Conservation (phyloP, 2,113 vertebrate species). For the Muntiacus muntjak region DNA sequence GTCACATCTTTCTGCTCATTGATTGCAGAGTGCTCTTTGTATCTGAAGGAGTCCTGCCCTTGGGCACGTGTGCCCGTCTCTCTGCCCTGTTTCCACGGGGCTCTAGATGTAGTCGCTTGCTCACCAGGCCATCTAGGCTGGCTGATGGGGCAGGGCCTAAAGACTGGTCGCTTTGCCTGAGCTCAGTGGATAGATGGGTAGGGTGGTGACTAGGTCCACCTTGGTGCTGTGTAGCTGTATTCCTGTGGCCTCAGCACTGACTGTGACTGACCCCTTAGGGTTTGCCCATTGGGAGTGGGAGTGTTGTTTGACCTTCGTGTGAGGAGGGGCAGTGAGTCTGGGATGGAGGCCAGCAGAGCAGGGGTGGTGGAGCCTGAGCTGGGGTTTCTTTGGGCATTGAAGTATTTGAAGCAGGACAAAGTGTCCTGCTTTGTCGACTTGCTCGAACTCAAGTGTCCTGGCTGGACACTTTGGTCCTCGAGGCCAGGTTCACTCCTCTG, state of each 20-base stretch:
- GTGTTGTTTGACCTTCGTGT: background rate
- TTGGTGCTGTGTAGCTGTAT: background rate
- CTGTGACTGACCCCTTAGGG: too few species aligned
- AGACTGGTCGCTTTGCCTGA: background rate
- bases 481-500: background rate
- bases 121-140: background rate
- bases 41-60: background rate
- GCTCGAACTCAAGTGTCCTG: rapidly evolving
- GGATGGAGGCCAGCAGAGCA: background rate
- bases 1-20: background rate
- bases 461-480: too few species aligned
- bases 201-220: rapidly evolving
- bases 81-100: background rate
- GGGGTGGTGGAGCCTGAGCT: rapidly evolving
- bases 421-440: background rate
- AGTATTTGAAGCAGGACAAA: background rate
- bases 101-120: rapidly evolving
- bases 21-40: background rate
- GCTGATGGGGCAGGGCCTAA: rapidly evolving
- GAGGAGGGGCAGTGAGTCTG: background rate
- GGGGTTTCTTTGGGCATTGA: background rate
- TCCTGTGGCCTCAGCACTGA: background rate
- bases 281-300: rapidly evolving
- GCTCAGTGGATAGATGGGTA: background rate
- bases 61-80: rapidly evolving